Base-by-base conservation (phyloP, 2,797 vertebrate species). In the Mus spretus region DNA sequence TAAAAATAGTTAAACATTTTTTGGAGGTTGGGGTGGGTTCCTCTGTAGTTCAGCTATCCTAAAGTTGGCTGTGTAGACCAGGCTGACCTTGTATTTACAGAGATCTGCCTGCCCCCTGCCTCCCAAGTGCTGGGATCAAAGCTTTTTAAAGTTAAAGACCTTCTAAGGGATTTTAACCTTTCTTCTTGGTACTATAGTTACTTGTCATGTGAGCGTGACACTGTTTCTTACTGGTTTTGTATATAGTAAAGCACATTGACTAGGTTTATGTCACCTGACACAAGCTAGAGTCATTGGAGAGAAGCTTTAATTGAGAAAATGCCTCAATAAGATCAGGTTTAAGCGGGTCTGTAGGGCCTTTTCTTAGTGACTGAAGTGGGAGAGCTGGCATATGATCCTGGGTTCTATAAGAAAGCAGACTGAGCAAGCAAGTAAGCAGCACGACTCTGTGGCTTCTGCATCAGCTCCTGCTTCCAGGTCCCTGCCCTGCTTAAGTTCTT, bases 1-100 rank as follows among this genome's bases (percentile, higher is more conserved):
- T 40, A 65, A 75, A 96, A 89, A 55, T 90, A 84, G 44, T 87
- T 81, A 78, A 67, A 91, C 44, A 44, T 44, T n/a, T 34, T 34
- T 55, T 79, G 8, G 77, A 10, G 77, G 9, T 9, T 53, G 8
- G 47, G 28, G 77, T 19, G 40, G 10, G 59, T 65, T 17, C 40
- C 10, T 65, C 28, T 84, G 24, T 63, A 84, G 61, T 84, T 84
- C 40, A 44, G 61, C 82, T 84, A 22, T 65, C 40, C 5, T 47
- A 34, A 19, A 84, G 82, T 63, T 65, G 17, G 28, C 61, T 47
- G 4, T 65, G 59, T 84, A 65, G 40, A 65, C 17, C 10, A 84
- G 57, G n/a, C 57, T 61, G 57, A 34, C n/a, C 24, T 82, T 82
- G 82, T 34, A 84, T 37, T 82, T 57, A 26, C 40, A 47, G 81